A percentile compares a stretch with the other conserved stretches of the same genome.
Conservation (phyloP, 2,888 invertebrate genomes). For the Abscondita cerata region DNA sequence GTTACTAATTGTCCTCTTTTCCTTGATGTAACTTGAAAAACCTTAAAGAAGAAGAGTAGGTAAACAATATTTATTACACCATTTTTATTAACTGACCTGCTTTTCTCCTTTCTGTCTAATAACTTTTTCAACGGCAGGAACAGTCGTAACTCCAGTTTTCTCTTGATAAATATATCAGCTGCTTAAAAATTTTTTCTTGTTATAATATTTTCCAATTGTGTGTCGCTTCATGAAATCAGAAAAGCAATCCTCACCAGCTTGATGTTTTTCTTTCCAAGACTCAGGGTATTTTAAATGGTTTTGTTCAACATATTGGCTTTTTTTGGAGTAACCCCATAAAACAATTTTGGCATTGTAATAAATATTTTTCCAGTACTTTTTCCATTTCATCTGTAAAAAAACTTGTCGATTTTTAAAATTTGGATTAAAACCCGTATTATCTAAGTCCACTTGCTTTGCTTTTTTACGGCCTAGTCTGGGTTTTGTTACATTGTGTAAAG, state of each 20-base stretch:
- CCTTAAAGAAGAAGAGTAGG: no score
- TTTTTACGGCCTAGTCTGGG: no score
- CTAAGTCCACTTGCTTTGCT: no score
- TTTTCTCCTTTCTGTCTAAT: background rate
- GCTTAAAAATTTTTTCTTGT: background rate
- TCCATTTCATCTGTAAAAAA: no score
- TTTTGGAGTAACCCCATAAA: background rate
- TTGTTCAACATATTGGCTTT: background rate
- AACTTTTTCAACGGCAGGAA: background rate
- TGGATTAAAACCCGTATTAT: no score
- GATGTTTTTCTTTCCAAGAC: no score
- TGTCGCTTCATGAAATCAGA: background rate
- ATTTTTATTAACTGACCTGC: conserved; percentile 4
- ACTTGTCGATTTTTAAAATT: no score
- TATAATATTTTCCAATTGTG: background rate
- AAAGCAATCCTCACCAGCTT: background rate
- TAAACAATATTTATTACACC: no score
- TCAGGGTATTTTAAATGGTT: background rate
- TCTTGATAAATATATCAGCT: no score
- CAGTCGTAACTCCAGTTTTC: background rate
- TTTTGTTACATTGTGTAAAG: no score
- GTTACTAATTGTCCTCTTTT: conserved; percentile 6
- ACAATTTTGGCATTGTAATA: background rate
- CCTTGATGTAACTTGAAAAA: no score
- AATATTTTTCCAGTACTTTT: no score